Evolutionary conservation across 2,113 vertebrate species (phyloP), one percentile per base, ranked within the genome.

Genomic region (Halcyon senegalensis): DNA sequence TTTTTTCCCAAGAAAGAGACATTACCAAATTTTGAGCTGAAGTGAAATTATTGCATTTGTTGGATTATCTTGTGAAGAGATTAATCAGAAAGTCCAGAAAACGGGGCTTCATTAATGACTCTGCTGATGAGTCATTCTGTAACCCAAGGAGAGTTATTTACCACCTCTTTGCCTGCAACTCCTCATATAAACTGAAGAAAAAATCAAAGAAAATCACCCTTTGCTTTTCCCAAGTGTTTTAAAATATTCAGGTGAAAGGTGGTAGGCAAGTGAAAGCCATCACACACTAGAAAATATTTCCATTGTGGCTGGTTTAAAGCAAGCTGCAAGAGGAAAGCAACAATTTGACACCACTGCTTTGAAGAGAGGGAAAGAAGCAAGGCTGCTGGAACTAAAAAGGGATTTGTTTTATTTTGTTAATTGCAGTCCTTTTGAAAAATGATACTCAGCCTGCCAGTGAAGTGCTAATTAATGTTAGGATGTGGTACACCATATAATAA

Each of bases 381-480:
- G 58, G 43, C 60, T 84, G 31, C 62, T 75, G 3, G 8, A 92
- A 93, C 80, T 84, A 56, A 87, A 89, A 87, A 72, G 76, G 82
- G 73, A 79, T 87, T 92, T 48, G 51, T 28, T 93, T 90, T 94
- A 90, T 90, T 94, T 95, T 60, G 64, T 92, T 96, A 96, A 94
- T 95, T 95, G 80, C 64, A 92, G 48, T 50, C 39, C 68, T 84
- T 95, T 94, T 95, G 95, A 94, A 95, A 96, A 87, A 89, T 79
- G 72, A 96, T 92, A 85, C 76, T 75, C 64, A 68, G 20, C 64
- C 64, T 94, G 85, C 87, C 8, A 33, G 75, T 72, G 64, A 93
- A 89, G 93, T 69, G 90, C 85, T 95, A 96, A 95, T 96, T 97
- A 95, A 89, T 51, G 90, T 72, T 84, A 96, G 93, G 94, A 96